phyloP scores from a whole-genome alignment of 2,113 vertebrate species.

The Aythya baeri region DNA sequence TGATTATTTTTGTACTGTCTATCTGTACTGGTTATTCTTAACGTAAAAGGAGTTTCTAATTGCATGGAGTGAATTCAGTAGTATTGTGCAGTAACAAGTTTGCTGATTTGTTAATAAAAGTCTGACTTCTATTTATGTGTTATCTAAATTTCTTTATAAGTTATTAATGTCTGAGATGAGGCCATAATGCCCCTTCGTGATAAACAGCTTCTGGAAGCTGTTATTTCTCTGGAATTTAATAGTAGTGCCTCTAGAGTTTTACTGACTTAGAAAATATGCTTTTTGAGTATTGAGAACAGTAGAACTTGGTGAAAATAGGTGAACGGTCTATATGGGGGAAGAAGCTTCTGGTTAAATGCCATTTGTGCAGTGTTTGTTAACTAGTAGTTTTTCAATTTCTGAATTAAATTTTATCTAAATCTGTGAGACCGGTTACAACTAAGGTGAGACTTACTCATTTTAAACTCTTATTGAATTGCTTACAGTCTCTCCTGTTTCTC shows the following conservation, averaged over 20 bases:
- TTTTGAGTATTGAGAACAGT: not conserved
- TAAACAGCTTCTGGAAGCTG: not conserved
- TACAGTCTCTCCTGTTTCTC: not conserved
- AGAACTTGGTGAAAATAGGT: not conserved
- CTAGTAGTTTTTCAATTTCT: not conserved
- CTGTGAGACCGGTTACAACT: not conserved
- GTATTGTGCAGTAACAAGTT: not conserved
- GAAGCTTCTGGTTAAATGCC: not conserved
- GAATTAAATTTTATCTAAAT: not conserved
- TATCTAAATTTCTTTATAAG: not conserved
- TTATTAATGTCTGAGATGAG: not conserved
- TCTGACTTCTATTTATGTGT: not conserved
- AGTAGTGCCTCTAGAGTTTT: not conserved
- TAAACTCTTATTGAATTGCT: not conserved
- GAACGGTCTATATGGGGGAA: not conserved
- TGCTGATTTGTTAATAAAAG: not conserved
- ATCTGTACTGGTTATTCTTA: not conserved
- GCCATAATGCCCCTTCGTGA: not conserved
- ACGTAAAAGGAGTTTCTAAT: not conserved
- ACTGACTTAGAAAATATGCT: rapidly evolving
- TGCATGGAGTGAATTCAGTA: not conserved
- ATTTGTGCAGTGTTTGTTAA: not conserved
- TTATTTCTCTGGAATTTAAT: not conserved
- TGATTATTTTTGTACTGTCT: not conserved
- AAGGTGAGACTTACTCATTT: not conserved